Base-by-base conservation (phyloP, 2,797 vertebrate species). In the Pampus argenteus region DNA sequence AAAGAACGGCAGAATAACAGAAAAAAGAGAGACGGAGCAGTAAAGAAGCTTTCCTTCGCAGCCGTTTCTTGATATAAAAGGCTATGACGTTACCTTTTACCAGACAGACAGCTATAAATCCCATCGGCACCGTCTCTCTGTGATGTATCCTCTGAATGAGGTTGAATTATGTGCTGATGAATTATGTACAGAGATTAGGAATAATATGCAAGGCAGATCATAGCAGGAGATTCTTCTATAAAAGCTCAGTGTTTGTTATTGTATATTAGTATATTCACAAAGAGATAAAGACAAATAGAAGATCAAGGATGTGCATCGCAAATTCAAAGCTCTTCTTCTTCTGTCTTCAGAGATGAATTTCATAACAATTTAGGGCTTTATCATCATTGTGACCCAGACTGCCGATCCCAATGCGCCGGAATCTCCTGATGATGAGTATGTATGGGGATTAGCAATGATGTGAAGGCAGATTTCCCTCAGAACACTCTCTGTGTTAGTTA, bases 91-190 rank as follows among this genome's bases (percentile, higher is more conserved):
- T 64, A 69, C 61, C 63, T 78, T 45, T 55, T 44, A 44, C 18
- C 31, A 78, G 58, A 70, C 2, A 59, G 71, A 60, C 73, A 51
- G 52, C 70, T 67, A 23, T 66, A 55, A 82, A 76, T 80, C 80
- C 70, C 26, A 44, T 22, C 9, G 49, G 59, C 28, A 4, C 56
- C 52, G 0, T 76, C 67, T 72, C 68, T 44, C 11, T 0, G 42
- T 64, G 75, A 66, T 59, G 64, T 52, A 13, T 71, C 60, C 52
- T 61, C 59, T 74, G 38, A 77, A 69, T 22, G 26, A 18, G 55
- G 60, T 84, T 83, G 73, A 88, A n/a, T n/a, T n/a, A n/a, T n/a
- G 71, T 71, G 26, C 73, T 74, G 54, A 79, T 78, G 72, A 90
- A 82, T 75, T 68, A 81, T 84, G 54, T 49, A 62, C 38, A 77